Evolutionary conservation across 2,113 vertebrate species (phyloP).

Genomic region (Anolis carolinensis): DNA sequence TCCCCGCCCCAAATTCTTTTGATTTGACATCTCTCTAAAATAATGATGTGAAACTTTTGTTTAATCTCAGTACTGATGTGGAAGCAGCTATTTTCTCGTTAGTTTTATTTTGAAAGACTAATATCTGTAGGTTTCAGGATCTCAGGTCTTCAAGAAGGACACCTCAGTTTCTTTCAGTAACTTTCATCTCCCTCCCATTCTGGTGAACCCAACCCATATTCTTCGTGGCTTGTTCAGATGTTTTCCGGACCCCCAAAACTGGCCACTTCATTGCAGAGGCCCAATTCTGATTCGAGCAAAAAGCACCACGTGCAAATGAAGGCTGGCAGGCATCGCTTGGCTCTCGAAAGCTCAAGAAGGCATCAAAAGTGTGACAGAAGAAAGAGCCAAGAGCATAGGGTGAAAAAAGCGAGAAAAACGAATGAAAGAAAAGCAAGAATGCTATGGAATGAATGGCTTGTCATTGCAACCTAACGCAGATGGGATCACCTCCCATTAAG

Average conservation of each 20-base stretch:
- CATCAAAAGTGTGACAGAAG: neutral
- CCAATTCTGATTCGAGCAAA: neutral
- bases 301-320: neutral
- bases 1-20: too few relatives aligned
- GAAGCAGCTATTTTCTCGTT: too few relatives aligned
- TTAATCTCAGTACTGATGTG: too few relatives aligned
- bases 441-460: slow-evolving; percentile 25
- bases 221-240: neutral
- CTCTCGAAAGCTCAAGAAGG: neutral
- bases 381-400: slow-evolving; percentile 58
- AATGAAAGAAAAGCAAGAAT: slow-evolving; percentile 16
- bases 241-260: neutral
- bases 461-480: neutral
- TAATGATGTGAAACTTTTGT: too few relatives aligned
- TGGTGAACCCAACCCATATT: too few relatives aligned
- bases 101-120: neutral
- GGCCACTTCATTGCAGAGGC: neutral
- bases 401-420: slow-evolving; percentile 42
- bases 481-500: neutral
- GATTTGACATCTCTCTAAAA: too few relatives aligned
- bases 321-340: accelerated
- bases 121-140: neutral
- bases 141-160: neutral
- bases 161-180: neutral
- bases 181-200: neutral